Evolutionary conservation across 2,797 vertebrate genomes (phyloP), one percentile per base, ranked within the genome.

Genomic region (Distichodus sexfasciatus): DNA sequence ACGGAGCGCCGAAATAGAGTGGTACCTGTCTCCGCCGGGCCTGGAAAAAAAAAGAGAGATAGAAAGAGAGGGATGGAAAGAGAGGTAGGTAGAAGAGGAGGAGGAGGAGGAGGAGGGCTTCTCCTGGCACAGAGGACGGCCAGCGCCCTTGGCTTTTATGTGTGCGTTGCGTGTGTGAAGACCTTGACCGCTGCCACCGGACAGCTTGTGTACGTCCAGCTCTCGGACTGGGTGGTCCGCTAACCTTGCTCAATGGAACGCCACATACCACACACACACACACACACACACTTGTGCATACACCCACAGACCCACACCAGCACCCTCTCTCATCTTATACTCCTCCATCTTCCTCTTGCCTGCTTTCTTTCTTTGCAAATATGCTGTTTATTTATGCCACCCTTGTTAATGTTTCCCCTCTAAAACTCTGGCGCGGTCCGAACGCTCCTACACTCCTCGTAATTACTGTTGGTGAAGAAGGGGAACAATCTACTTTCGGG

Each of bases 211-310:
- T 62, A 65, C 43, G 48, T 80, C 69, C 62, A 67, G 31, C 62
- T 50, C 38, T 50, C 82, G 47, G 72, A 66, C 66, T 90, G 88
- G 91, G 91, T 92, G 91, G 90, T 90, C 91, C 53, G 41, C 69
- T 71, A 77, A 72, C 63, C 67, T 77, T 70, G 76, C 26, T 58
- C 62, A 63, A 66, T 66, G 59, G 57, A 77, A 76, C 69, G 74
- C 69, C 79, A 26, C 31, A 69, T 33, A 69, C 69, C 67, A 66
- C 60, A 58, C 62, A 71, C 58, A 79, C 71, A 81, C 28, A 66
- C 24, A 31, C 38, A 62, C 62, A 75, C 57, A 59, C 9, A 57
- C 29, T 70, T 36, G 64, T 40, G 38, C 29, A 48, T 53, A 57
- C 41, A 62, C 65, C 35, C 43, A 70, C 54, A 62, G 36, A 59